These are phyloP conservation scores for Labeo catla DNA, from an alignment of 2,113 vertebrate genomes.

Conservation along the genomic window DNA sequence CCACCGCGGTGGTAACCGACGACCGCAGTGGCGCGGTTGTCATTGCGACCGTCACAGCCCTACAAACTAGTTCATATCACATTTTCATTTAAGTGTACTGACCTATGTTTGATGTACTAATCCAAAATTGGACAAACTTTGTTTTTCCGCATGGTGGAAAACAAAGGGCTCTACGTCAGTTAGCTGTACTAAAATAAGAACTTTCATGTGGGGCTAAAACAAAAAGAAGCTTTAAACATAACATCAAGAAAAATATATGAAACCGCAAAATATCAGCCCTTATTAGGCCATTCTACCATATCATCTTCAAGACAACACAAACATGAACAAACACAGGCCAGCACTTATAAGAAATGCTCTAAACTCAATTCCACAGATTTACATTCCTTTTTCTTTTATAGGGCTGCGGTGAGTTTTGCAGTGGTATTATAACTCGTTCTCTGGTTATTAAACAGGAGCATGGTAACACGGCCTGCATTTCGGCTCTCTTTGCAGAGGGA, in stretches of 20 bases:
- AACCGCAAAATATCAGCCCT: too few relatives aligned
- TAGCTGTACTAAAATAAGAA: not conserved
- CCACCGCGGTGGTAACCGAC: too few relatives aligned
- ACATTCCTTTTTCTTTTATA: not conserved
- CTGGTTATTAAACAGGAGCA: slow-evolving; percentile 13
- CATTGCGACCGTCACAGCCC: too few relatives aligned
- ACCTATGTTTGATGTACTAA: too few relatives aligned
- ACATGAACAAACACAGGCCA: not conserved
- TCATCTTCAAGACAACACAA: not conserved
- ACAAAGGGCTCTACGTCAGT: not conserved
- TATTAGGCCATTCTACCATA: not conserved
- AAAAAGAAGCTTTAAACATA: not conserved
- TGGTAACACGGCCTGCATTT: not conserved
- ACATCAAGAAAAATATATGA: not conserved
- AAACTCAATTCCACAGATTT: not conserved
- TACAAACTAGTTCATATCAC: too few relatives aligned
- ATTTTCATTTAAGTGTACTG: too few relatives aligned
- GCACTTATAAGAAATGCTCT: not conserved
- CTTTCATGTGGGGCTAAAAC: not conserved
- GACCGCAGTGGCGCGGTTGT: too few relatives aligned
- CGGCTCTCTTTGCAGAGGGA: not conserved
- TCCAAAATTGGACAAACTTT: too few relatives aligned
- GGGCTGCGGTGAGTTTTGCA: slow-evolving; percentile 1
- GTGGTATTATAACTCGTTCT: not conserved
- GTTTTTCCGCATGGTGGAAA: too few relatives aligned